Percentiles rank a stretch among this genome's conserved stretches.
Evolutionary conservation across 2,113 vertebrate species (phyloP).

Genomic region (Bubalus kerabau): DNA sequence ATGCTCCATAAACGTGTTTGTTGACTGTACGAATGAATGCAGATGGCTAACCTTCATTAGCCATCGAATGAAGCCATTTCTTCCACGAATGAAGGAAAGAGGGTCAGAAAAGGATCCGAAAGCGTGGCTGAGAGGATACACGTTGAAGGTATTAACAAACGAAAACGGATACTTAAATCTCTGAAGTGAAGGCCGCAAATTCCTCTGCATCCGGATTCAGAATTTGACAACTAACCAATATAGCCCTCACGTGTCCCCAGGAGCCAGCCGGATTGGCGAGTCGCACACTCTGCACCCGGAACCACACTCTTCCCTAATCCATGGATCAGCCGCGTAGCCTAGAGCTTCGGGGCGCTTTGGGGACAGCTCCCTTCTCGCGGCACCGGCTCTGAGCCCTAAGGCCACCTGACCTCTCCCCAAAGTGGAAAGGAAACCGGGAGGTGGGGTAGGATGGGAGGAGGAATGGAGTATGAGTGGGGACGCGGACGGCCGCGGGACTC

Average conservation of each 20-base stretch:
- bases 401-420: background rate
- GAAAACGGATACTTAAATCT: background rate
- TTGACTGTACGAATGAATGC: background rate
- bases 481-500: background rate
- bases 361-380: background rate
- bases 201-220: background rate
- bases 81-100: background rate
- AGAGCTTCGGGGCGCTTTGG: background rate
- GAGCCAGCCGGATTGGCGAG: background rate
- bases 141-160: background rate
- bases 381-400: background rate
- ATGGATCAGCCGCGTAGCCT: background rate
- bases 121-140: background rate
- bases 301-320: background rate
- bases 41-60: background rate
- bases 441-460: background rate
- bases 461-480: background rate
- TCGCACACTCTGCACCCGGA: background rate
- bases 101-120: background rate
- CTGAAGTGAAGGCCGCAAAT: background rate
- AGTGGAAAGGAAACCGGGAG: accelerated
- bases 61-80: no score
- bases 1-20: background rate
- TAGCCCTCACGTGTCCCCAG: background rate
- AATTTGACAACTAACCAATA: background rate